Percentiles rank a stretch among this genome's conserved stretches.
Conservation (phyloP, 2,797 vertebrate species). For the Xenopus petersii region DNA sequence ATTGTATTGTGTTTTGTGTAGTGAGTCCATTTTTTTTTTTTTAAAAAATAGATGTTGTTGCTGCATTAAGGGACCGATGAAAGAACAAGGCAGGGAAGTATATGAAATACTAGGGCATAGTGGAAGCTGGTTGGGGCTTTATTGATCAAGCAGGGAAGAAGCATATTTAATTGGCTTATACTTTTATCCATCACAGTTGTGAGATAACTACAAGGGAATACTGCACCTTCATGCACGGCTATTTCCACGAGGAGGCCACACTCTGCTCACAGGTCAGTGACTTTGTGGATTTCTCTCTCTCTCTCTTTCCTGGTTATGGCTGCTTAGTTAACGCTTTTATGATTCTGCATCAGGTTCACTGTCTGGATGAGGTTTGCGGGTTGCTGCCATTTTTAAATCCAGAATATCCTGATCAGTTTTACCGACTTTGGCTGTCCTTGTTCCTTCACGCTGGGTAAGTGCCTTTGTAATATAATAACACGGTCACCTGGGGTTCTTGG, state of each 20-base stretch:
- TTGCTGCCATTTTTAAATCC: conserved; percentile 92
- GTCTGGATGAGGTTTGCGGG: conserved; percentile 88
- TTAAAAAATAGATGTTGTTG: too few species aligned
- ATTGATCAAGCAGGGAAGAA: too few species aligned
- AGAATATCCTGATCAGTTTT: conserved; percentile 88
- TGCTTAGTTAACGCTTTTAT: too few species aligned
- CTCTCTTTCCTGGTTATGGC: too few species aligned
- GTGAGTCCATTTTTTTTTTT: too few species aligned
- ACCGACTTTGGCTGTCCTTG: conserved; percentile 92
- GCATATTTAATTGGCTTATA: not conserved
- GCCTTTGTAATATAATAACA: not conserved
- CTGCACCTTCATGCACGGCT: conserved; percentile 92
- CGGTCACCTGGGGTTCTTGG: too few species aligned
- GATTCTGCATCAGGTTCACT: conserved; percentile 76
- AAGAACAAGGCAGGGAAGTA: too few species aligned
- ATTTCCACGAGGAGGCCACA: conserved; percentile 93
- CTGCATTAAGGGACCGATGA: too few species aligned
- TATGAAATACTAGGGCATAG: too few species aligned
- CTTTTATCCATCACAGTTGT: conserved; percentile 69
- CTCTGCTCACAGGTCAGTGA: conserved; percentile 89
- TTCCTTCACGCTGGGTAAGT: conserved; percentile 92
- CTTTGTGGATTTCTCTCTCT: not conserved
- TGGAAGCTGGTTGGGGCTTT: too few species aligned
- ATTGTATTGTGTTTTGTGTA: too few species aligned
- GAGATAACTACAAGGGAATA: conserved; percentile 93